Percentiles rank a stretch among this genome's conserved stretches.
Evolutionary conservation across 2,888 invertebrate species (phyloP).

Genomic region (Sminthurinus aureus): DNA sequence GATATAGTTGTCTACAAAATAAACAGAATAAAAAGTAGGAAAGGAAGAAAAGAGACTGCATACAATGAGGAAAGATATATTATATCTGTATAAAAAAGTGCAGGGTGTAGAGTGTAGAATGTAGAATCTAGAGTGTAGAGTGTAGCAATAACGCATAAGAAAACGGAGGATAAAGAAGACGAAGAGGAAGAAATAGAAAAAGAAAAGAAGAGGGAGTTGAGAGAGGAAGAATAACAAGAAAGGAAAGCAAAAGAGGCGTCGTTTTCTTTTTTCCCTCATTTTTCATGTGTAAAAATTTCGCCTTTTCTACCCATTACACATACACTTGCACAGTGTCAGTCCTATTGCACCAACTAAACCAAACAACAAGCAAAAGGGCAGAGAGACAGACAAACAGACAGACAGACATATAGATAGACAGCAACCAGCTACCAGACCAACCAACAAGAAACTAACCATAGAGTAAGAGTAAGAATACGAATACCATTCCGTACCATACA

Average conservation of each 20-base stretch:
- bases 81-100: background rate
- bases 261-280: conserved; percentile 34
- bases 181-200: conserved; percentile 12
- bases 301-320: conserved; percentile 38
- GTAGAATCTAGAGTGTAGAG: too few species aligned
- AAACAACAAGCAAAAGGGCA: background rate
- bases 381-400: too few species aligned
- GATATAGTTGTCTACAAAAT: conserved; percentile 1
- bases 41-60: conserved; percentile 3
- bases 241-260: conserved; percentile 31
- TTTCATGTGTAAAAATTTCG: conserved; percentile 41
- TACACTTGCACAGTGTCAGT: conserved; percentile 31
- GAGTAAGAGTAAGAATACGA: background rate
- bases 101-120: too few species aligned
- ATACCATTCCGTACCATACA: too few species aligned
- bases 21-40: conserved; percentile 9
- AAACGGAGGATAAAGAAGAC: background rate
- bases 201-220: background rate
- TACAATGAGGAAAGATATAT: background rate
- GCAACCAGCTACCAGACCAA: background rate
- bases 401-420: too few species aligned
- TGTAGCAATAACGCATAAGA: background rate
- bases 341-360: background rate
- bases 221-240: conserved; percentile 21
- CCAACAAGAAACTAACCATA: too few species aligned